A percentile compares a stretch with the other conserved stretches of the same genome.
These are phyloP conservation scores for Pheosia gnoma DNA, from an alignment of 2,888 invertebrate species.

Conservation along the genomic window DNA sequence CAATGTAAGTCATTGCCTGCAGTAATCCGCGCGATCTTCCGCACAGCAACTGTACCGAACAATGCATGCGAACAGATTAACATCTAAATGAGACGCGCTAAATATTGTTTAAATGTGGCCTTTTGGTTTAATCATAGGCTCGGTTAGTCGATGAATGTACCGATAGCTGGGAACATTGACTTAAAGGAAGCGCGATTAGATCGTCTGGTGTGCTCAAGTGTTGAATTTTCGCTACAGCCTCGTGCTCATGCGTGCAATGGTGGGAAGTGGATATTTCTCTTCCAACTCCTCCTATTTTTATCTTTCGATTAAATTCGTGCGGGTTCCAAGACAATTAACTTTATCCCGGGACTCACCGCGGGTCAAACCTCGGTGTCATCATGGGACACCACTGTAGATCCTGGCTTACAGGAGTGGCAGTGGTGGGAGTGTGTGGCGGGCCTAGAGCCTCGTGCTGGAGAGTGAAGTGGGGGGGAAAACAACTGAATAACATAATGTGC, in stretches of 20 bases:
- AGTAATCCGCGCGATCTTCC: constrained; percentile 37
- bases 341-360: too few relatives aligned
- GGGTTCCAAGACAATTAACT: too few relatives aligned
- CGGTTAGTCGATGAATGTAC: constrained; percentile 21
- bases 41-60: constrained; percentile 32
- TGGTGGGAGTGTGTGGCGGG: too few relatives aligned
- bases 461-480: too few relatives aligned
- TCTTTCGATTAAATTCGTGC: too few relatives aligned
- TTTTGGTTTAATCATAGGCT: constrained; percentile 48
- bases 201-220: constrained; percentile 4
- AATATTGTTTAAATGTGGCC: constrained; percentile 47
- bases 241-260: neutral
- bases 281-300: too few relatives aligned
- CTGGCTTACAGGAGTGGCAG: too few relatives aligned
- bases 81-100: constrained; percentile 44
- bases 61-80: constrained; percentile 33
- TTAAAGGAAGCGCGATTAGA: constrained; percentile 11
- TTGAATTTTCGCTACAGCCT: neutral
- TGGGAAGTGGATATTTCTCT: neutral
- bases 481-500: too few relatives aligned
- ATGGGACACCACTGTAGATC: too few relatives aligned
- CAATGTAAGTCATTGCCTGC: constrained; percentile 45
- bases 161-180: constrained; percentile 39
- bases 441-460: too few relatives aligned
- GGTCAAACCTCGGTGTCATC: too few relatives aligned